Base-by-base conservation (phyloP, 1,140 invertebrate genomes). In the Drosophila pseudoananassae region DNA sequence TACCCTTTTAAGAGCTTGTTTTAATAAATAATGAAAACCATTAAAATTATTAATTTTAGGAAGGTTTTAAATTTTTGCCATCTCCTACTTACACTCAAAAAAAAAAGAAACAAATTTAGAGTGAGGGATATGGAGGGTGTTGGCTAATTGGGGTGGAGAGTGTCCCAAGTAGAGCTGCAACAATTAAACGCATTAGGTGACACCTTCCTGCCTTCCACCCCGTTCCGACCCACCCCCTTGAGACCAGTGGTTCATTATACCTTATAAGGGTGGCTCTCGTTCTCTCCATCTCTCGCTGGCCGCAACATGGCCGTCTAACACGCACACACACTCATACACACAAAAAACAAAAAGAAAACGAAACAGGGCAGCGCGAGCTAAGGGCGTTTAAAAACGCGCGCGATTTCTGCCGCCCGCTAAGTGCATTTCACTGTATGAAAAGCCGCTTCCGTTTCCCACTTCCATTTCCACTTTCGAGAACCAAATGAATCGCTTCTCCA, bases 371-470 rank as follows among this genome's bases (percentile, higher is more conserved):
- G 10, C 33, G 14, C 40, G 40, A 50, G 17, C 53, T 46, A 20
- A 36, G 64, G 65, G 82, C 82, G 82, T 78, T 85, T 78, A 68
- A 78, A 82, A 87, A 76, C 74, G 82, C 83, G 83, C 74, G 78
- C 81, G 76, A 65, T 84, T 84, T 78, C 54, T 57, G 36, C 53
- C 36, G 46, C 69, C 31, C 38, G 50, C 70, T 78, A 87, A 85
- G 82, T 85, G 82, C 82, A 87, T 85, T 85, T 85, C 82, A 85
- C 87, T 85, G 82, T 85, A 78, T 60, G 56, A 70, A 69, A 70
- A 70, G 64, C 63, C 64, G 63, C 51, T 69, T 69, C 63, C 66
- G 63, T 49, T 69, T 54, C 65, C 65, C 68, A 50, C 29, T 33
- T 25, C 23, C 49, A 54, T 49, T 46, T 27, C 45, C 31, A 52